These are phyloP conservation scores for Ophiodon elongatus DNA, from an alignment of 2,113 vertebrate species.

Conservation along the genomic window DNA sequence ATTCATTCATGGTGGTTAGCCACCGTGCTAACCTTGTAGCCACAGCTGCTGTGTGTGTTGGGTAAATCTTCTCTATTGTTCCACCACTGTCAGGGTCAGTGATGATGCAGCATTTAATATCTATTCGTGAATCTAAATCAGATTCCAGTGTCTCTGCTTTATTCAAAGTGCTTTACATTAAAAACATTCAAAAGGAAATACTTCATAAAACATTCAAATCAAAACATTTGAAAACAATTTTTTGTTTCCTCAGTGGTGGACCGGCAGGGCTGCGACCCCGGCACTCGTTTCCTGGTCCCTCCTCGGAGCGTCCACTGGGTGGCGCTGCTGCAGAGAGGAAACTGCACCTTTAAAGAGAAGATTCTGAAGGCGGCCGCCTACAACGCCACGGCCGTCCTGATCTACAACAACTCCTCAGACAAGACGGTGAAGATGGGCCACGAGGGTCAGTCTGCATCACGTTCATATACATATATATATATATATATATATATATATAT, in stretches of 20 bases:
- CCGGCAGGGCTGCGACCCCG: conserved; percentile 94
- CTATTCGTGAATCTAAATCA: neutral
- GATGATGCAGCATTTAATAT: neutral
- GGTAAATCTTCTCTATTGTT: too few species aligned
- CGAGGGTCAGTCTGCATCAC: too few species aligned
- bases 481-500: too few species aligned
- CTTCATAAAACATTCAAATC: neutral
- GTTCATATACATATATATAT: too few species aligned
- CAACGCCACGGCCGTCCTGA: conserved; percentile 95
- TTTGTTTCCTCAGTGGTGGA: conserved; percentile 93
- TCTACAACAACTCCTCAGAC: conserved; percentile 95
- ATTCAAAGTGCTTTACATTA: neutral
- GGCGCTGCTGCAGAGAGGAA: conserved; percentile 94
- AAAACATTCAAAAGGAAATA: neutral
- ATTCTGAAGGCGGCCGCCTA: conserved; percentile 93
- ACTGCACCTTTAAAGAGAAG: conserved; percentile 98
- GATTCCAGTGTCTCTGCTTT: neutral
- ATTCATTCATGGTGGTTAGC: too few species aligned
- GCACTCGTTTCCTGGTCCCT: conserved; percentile 92
- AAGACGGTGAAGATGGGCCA: conserved; percentile 97
- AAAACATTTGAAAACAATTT: too few species aligned
- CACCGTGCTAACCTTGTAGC: too few species aligned
- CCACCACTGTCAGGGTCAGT: too few species aligned
- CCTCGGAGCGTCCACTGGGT: conserved; percentile 94
- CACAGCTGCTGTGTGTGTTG: too few species aligned